Evolutionary conservation across 2,888 invertebrate species (phyloP).

Genomic region (Metalampra italica): DNA sequence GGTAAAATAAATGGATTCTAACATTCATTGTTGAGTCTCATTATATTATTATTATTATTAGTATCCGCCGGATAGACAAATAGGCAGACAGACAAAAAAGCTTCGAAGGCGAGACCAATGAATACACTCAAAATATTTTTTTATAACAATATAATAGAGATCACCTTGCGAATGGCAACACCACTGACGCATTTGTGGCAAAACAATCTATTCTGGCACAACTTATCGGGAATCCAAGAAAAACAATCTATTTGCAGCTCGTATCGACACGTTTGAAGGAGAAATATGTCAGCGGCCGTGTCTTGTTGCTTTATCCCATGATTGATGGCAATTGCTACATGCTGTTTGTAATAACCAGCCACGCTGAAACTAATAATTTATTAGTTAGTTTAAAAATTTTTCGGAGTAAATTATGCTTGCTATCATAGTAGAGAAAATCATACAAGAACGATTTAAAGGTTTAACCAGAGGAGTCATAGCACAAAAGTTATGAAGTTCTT

Average conservation of each 20-base stretch:
- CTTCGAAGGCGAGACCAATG: no score
- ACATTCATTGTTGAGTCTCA: no score
- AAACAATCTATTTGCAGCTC: slow-evolving; percentile 47
- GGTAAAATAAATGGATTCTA: no score
- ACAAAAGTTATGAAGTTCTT: no score
- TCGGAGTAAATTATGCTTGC: slow-evolving; percentile 1
- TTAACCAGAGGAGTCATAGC: no score
- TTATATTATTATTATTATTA: no score
- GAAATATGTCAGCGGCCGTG: slow-evolving; percentile 24
- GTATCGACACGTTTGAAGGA: slow-evolving; percentile 30
- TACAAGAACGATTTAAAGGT: no score
- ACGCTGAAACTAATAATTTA: slow-evolving; percentile 2
- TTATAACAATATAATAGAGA: no score
- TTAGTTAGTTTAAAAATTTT: slow-evolving; percentile 1
- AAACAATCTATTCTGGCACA: slow-evolving; percentile 32
- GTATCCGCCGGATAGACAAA: no score
- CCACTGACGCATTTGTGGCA: not conserved
- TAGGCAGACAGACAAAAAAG: no score
- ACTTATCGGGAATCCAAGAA: slow-evolving; percentile 36
- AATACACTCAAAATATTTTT: no score
- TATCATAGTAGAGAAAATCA: not conserved
- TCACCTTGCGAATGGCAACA: no score
- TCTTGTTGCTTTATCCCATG: slow-evolving; percentile 4
- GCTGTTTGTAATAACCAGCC: not conserved
- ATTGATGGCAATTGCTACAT: slow-evolving; percentile 3